Percentiles rank a stretch among this genome's conserved stretches.
These are phyloP conservation scores for Tetrao urogallus DNA, from an alignment of 2,113 vertebrate species.

Conservation along the genomic window DNA sequence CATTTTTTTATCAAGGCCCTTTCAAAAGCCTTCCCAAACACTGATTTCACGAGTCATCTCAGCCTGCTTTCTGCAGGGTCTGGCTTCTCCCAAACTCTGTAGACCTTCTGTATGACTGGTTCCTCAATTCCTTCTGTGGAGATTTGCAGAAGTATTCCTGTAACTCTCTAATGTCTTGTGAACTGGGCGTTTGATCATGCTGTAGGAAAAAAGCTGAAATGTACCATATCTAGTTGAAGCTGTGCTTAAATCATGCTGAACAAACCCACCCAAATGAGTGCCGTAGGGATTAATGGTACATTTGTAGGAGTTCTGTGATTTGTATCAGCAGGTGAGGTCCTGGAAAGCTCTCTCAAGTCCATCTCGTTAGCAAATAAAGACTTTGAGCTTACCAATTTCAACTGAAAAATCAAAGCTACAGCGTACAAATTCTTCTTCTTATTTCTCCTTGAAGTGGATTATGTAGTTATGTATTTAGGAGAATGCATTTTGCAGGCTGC, in stretches of 20 bases:
- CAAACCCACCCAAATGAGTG: background rate
- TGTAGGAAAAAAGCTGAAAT: background rate
- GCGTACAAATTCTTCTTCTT: slow-evolving; percentile 27
- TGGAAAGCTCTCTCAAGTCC: background rate
- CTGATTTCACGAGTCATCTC: background rate
- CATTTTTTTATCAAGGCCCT: background rate
- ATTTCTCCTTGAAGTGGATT: slow-evolving; percentile 32
- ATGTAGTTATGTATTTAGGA: slow-evolving; percentile 64
- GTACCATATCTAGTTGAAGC: background rate
- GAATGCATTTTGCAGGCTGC: slow-evolving; percentile 51
- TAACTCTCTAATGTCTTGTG: background rate
- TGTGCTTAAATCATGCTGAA: background rate
- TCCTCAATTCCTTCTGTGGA: background rate
- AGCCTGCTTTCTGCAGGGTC: background rate
- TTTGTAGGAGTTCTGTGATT: background rate
- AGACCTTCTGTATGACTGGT: background rate
- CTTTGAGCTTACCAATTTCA: slow-evolving; percentile 25
- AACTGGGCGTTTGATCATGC: background rate
- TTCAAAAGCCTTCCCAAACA: background rate
- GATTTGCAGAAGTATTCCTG: background rate
- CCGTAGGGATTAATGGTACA: accelerated
- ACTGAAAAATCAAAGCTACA: slow-evolving; percentile 42
- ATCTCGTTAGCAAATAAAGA: background rate
- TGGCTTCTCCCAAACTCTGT: background rate
- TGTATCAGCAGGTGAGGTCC: background rate